Conservation (phyloP, 2,113 vertebrate genomes). For the Mustela nigripes region DNA sequence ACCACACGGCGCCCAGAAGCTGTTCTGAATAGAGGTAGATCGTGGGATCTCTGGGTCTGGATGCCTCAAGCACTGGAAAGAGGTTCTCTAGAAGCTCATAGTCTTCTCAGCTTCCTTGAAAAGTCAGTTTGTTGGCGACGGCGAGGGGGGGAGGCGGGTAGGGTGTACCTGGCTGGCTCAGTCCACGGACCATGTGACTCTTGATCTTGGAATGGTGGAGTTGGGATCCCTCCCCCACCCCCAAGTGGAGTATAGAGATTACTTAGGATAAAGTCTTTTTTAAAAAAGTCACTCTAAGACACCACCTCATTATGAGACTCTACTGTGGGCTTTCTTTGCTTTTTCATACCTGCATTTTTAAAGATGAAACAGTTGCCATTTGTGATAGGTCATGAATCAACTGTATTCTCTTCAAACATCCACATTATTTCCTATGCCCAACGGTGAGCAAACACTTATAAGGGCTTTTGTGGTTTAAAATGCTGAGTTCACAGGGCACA, state of each 20-base stretch:
- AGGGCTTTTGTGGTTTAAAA: background rate
- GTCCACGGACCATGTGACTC: background rate
- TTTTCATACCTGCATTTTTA: background rate
- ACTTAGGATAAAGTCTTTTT: background rate
- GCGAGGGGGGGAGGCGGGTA: too few species aligned
- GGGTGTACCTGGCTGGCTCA: background rate
- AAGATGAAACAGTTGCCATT: background rate
- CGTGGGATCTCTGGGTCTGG: background rate
- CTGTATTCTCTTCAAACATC: constrained; percentile 6
- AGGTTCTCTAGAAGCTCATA: background rate
- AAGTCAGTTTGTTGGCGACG: background rate
- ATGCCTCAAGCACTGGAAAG: accelerated
- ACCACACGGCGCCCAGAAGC: too few species aligned
- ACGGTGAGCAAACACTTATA: background rate
- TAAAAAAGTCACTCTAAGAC: background rate
- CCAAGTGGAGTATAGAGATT: background rate
- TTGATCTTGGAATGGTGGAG: background rate
- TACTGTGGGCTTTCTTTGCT: background rate
- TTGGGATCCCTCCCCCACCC: background rate
- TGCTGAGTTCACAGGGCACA: too few species aligned
- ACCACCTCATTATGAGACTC: background rate
- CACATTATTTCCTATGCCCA: background rate
- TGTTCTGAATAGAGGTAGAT: background rate
- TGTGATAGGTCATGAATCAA: background rate
- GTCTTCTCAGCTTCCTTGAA: background rate